Base-by-base conservation (phyloP, 2,113 vertebrate species). In the Pelusios castaneus region DNA sequence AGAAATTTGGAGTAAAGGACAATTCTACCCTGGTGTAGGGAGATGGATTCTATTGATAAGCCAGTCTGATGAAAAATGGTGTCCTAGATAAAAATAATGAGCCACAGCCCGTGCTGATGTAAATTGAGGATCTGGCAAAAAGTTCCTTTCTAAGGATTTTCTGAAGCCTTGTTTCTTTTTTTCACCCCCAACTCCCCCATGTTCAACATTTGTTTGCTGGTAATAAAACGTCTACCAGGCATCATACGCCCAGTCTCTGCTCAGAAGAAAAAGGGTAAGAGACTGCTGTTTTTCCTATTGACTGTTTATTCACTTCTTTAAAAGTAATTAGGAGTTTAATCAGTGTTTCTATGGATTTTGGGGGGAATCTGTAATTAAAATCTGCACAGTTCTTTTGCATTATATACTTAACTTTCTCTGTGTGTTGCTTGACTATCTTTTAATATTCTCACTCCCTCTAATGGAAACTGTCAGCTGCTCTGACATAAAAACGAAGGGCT, bases 321-420 rank as follows among this genome's bases (percentile, higher is more conserved):
- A 96, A 97, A 97, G 97, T 96, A 96, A 97, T 97, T 97, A 96
- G 95, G 92, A 92, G 87, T 96, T 97, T 97, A 97, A 97, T 97
- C 97, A 97, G 95, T 93, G 95, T 92, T 97, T 96, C 94, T 96
- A 97, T 97, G 95, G 97, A 97, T 97, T 97, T 97, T 96, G 89
- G 7, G 19, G 63, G 55, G 96, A 97, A 97, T 97, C 97, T 97
- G 97, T 97, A 97, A 97, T 97, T 97, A 97, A 97, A 97, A 97
- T 97, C 97, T 97, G 89, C 76, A 63, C 95, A 91, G 88, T 96
- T 88, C 81, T 89, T 83, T 95, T 84, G 92, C 92, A 92, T 94
- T 97, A 96, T 95, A 82, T 94, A 93, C 91, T 95, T 94, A 95
- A 94, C 91, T 96, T 94, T 94, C 92, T 94, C 89, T 75, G 70